A percentile compares a stretch with the other conserved stretches of the same genome.
Evolutionary conservation across 1,140 invertebrate genomes (phyloP).

Genomic region (Zaprionus nigranus): DNA sequence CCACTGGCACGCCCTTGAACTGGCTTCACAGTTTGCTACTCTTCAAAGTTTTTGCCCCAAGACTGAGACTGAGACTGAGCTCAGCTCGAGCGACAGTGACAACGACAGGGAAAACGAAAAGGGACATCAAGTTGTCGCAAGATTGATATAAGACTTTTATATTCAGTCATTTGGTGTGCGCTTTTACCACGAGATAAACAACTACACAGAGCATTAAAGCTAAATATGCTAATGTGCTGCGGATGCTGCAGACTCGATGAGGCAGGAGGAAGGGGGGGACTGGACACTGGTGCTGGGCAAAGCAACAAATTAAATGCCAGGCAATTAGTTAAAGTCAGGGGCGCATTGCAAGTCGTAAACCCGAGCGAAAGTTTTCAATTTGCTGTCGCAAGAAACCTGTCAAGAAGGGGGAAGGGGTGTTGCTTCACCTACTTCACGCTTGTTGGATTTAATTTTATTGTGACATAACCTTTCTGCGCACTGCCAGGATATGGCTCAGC

Average conservation of each 20-base stretch:
- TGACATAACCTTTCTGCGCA: slow-evolving; percentile 76
- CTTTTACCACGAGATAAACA: slow-evolving; percentile 68
- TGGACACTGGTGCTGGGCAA: slow-evolving; percentile 60
- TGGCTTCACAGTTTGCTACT: neutral
- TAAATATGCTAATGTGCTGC: slow-evolving; percentile 77
- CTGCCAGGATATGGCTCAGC: slow-evolving; percentile 41
- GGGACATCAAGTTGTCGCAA: slow-evolving; percentile 67
- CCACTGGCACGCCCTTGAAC: neutral
- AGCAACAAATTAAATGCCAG: slow-evolving; percentile 48
- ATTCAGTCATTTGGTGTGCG: slow-evolving; percentile 74
- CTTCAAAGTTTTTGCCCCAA: slow-evolving; percentile 25
- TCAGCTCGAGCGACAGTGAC: slow-evolving; percentile 30
- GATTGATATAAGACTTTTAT: slow-evolving; percentile 83
- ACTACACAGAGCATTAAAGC: slow-evolving; percentile 65
- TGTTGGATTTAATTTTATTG: slow-evolving; percentile 83
- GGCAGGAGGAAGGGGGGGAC: neutral
- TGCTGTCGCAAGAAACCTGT: slow-evolving; percentile 32
- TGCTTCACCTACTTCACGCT: slow-evolving; percentile 79
- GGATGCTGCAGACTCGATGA: slow-evolving; percentile 27
- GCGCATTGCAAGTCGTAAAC: slow-evolving; percentile 57
- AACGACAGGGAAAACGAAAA: slow-evolving; percentile 38
- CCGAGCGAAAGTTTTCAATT: slow-evolving; percentile 75
- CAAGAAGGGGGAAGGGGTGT: neutral
- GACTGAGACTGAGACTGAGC: neutral
- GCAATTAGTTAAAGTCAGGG: slow-evolving; percentile 63